Percentiles rank a stretch among this genome's conserved stretches.
These are phyloP conservation scores for Mormyrops attenuatus DNA, from an alignment of 2,797 vertebrate species.

Conservation along the genomic window DNA sequence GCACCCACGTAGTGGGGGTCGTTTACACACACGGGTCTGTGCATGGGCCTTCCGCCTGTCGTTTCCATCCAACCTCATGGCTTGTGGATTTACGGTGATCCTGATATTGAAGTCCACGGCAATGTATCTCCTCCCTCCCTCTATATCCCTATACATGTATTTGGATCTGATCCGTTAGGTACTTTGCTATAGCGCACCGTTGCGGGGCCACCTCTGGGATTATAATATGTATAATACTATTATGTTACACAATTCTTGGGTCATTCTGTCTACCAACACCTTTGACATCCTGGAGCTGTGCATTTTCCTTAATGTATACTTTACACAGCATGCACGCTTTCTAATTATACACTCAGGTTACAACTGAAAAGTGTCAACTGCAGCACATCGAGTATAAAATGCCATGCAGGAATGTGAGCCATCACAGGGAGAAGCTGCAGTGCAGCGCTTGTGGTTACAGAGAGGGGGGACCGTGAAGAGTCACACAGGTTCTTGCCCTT, in stretches of 20 bases:
- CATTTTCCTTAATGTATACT: background rate
- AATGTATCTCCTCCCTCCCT: background rate
- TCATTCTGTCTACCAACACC: background rate
- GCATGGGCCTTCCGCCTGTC: background rate
- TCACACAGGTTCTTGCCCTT: background rate
- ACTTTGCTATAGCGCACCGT: background rate
- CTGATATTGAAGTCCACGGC: background rate
- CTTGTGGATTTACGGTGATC: background rate
- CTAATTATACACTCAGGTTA: background rate
- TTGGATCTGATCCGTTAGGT: background rate
- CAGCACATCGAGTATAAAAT: background rate
- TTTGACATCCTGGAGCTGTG: background rate
- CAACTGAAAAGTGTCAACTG: background rate
- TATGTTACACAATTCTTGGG: background rate
- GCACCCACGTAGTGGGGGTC: background rate
- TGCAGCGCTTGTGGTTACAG: background rate
- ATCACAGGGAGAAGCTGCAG: too few relatives aligned
- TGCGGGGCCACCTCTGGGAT: background rate
- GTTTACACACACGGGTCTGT: background rate
- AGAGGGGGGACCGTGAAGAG: background rate
- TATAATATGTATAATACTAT: too few relatives aligned
- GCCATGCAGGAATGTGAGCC: background rate
- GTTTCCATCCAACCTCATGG: background rate
- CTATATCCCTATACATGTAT: background rate
- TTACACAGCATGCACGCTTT: background rate